Conservation (phyloP, 2,888 invertebrate genomes). For the Deilephila elpenor region DNA sequence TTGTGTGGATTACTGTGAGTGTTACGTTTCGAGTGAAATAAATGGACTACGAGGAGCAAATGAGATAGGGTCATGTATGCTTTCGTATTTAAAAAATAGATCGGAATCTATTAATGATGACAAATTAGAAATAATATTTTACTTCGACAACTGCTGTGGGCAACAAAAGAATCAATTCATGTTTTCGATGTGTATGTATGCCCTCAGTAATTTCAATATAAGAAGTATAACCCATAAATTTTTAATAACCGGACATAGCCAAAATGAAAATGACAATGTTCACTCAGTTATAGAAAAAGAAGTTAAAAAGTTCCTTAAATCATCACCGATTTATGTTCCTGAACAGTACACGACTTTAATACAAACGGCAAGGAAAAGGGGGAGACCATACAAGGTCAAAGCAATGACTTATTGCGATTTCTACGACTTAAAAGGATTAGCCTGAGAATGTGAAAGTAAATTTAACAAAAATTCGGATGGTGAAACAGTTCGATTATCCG, state of each 20-base stretch:
- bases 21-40: conserved; percentile 32
- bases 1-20: conserved; percentile 10
- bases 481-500: conserved; percentile 32
- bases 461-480: conserved; percentile 37
- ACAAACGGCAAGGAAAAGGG: conserved; percentile 40
- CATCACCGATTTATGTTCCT: conserved; percentile 36
- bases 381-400: conserved; percentile 35
- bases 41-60: conserved; percentile 29
- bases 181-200: conserved; percentile 1
- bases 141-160: conserved; percentile 32
- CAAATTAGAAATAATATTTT: conserved; percentile 25
- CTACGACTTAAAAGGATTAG: conserved; percentile 36
- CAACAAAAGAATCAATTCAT: conserved; percentile 33
- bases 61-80: conserved; percentile 28
- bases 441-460: conserved; percentile 38
- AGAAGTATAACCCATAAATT: conserved; percentile 31
- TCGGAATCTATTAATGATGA: conserved; percentile 15
- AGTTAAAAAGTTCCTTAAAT: conserved; percentile 31
- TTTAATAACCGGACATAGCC: conserved; percentile 35
- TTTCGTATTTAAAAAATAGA: not conserved
- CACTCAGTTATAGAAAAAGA: conserved; percentile 36
- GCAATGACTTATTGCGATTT: conserved; percentile 38
- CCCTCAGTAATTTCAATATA: not conserved
- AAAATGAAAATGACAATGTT: conserved; percentile 36
- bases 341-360: conserved; percentile 40